Evolutionary conservation across 2,113 vertebrate species (phyloP).

Genomic region (Zosterops lateralis): DNA sequence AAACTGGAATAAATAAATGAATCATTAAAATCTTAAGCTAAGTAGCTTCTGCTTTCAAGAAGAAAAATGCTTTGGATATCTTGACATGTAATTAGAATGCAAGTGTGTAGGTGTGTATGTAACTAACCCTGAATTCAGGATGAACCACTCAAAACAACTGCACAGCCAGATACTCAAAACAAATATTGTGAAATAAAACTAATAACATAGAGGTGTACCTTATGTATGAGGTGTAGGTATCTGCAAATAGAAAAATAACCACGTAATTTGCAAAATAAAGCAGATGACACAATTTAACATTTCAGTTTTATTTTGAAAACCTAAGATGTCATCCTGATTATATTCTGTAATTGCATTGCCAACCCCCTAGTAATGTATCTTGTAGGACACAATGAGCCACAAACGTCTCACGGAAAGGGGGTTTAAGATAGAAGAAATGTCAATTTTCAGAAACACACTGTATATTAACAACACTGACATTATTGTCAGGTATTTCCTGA

Average conservation of each 20-base stretch:
- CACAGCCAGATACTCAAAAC: not conserved
- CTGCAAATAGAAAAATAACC: not conserved
- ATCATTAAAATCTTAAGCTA: slow-evolving; percentile 1
- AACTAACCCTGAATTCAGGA: not conserved
- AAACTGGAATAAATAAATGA: slow-evolving; percentile 19
- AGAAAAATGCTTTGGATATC: not conserved
- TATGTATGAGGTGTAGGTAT: not conserved
- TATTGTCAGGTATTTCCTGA: not conserved
- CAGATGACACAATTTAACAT: not conserved
- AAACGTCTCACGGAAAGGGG: not conserved
- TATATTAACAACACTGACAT: not conserved
- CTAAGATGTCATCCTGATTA: not conserved
- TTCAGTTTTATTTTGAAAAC: not conserved
- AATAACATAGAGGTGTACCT: not conserved
- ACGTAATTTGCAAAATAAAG: slow-evolving; percentile 12
- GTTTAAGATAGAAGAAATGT: not conserved
- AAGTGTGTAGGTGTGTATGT: not conserved
- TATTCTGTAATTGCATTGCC: not conserved
- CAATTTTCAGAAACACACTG: not conserved
- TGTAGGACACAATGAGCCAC: not conserved
- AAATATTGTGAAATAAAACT: not conserved
- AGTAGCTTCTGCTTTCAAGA: not conserved
- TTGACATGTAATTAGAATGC: not conserved
- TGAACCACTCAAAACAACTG: not conserved
- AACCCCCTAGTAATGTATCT: not conserved